These are phyloP conservation scores for Lycaon pictus DNA, from an alignment of 2,113 vertebrate species.

Conservation along the genomic window DNA sequence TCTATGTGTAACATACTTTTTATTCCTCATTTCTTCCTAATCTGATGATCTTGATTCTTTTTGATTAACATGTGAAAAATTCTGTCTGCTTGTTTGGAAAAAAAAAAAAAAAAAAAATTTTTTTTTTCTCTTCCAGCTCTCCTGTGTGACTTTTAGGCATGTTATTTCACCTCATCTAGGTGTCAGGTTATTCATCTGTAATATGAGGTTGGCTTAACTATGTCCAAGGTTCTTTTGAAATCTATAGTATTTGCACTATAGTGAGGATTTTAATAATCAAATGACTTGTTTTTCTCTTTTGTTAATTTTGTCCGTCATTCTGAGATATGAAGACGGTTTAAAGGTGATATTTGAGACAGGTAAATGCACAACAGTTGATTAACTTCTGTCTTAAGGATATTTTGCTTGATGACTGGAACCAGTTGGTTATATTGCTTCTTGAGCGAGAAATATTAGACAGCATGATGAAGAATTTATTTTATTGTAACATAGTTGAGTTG, in stretches of 20 bases:
- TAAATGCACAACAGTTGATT: slow-evolving; percentile 27
- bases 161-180: neutral
- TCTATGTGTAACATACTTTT: slow-evolving; percentile 52
- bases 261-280: slow-evolving; percentile 62
- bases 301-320: slow-evolving; percentile 39
- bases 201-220: slow-evolving; percentile 22
- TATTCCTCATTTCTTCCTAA: slow-evolving; percentile 65
- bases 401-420: slow-evolving; percentile 14
- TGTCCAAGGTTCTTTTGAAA: slow-evolving; percentile 6
- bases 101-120: neutral
- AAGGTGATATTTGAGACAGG: neutral
- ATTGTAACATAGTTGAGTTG: slow-evolving; percentile 5
- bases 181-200: neutral
- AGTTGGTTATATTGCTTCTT: slow-evolving; percentile 41
- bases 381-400: slow-evolving; percentile 5
- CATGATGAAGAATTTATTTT: slow-evolving; percentile 37
- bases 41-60: slow-evolving; percentile 74
- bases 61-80: slow-evolving; percentile 72
- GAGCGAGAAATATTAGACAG: neutral
- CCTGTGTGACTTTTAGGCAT: slow-evolving; percentile 67
- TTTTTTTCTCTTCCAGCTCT: slow-evolving; percentile 32
- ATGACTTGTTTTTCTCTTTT: slow-evolving; percentile 48
- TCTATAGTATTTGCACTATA: neutral
- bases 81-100: slow-evolving; percentile 69
- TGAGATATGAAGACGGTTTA: slow-evolving; percentile 18